These are phyloP conservation scores for Vanessa tameamea DNA, from an alignment of 1,140 invertebrate species.

Conservation along the genomic window DNA sequence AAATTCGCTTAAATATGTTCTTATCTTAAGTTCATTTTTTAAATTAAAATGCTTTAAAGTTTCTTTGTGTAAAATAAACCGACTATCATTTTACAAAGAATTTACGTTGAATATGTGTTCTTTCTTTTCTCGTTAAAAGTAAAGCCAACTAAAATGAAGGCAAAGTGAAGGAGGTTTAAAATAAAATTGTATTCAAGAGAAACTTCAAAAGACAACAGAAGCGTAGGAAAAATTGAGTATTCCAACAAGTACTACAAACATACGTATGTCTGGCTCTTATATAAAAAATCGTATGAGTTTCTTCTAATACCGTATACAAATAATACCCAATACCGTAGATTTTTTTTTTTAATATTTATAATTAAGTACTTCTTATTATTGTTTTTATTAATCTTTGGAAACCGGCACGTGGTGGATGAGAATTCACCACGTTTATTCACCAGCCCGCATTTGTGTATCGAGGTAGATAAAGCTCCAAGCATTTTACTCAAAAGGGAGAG, in stretches of 20 bases:
- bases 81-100: conserved; percentile 19
- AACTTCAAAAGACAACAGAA: conserved; percentile 12
- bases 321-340: too few relatives aligned
- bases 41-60: conserved; percentile 21
- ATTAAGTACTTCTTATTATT: too few relatives aligned
- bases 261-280: background rate
- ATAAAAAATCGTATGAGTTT: background rate
- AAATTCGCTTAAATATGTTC: background rate
- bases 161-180: conserved; percentile 17
- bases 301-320: too few relatives aligned
- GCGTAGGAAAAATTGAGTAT: background rate
- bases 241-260: background rate
- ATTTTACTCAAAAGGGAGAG: too few relatives aligned
- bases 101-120: conserved; percentile 24
- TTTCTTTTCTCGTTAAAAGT: conserved; percentile 29
- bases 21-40: conserved; percentile 8
- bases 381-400: too few relatives aligned
- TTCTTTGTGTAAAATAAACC: conserved; percentile 14
- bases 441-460: too few relatives aligned
- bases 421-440: too few relatives aligned
- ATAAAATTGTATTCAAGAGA: conserved; percentile 21
- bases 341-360: too few relatives aligned
- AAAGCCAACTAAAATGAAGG: conserved; percentile 18
- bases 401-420: too few relatives aligned
- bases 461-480: too few relatives aligned